Conservation (phyloP, 1,140 invertebrate genomes). For the Atta colombica region DNA sequence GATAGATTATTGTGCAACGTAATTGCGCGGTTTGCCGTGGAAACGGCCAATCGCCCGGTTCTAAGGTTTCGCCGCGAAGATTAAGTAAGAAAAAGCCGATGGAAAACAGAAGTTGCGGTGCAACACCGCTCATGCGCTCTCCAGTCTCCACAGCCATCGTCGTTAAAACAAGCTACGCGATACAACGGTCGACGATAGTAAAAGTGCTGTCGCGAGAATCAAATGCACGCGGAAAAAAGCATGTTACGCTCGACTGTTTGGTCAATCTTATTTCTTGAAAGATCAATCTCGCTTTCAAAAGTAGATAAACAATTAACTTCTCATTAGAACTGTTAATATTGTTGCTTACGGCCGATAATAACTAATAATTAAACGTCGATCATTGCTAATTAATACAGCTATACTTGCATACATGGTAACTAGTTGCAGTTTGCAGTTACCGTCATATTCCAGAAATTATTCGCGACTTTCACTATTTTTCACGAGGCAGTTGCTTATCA, state of each 20-base stretch:
- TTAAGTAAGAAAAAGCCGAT: slow-evolving; percentile 75
- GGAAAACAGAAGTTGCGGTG: slow-evolving; percentile 77
- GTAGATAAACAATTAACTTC: not conserved
- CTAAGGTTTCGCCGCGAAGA: slow-evolving; percentile 69
- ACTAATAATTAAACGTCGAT: slow-evolving; percentile 18
- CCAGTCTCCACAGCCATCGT: not conserved
- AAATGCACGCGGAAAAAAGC: not conserved
- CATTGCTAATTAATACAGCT: not conserved
- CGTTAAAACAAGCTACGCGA: slow-evolving; percentile 32
- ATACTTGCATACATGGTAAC: not conserved
- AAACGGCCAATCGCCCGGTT: slow-evolving; percentile 78
- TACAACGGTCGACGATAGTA: not conserved
- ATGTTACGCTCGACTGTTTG: not conserved
- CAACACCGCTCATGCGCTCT: not conserved
- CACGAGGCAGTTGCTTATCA: slow-evolving; percentile 25
- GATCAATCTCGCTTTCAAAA: not conserved
- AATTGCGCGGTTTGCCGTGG: slow-evolving; percentile 80
- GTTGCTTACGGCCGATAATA: not conserved
- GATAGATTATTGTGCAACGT: slow-evolving; percentile 80
- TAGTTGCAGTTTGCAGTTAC: not conserved
- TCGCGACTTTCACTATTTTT: slow-evolving; percentile 58
- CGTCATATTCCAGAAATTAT: slow-evolving; percentile 43
- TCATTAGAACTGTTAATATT: not conserved
- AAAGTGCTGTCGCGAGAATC: slow-evolving; percentile 11
- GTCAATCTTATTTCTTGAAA: not conserved